Conservation (phyloP, 35 echinoderm and acorn worm species). For the Heliocidaris erythrogramma region DNA sequence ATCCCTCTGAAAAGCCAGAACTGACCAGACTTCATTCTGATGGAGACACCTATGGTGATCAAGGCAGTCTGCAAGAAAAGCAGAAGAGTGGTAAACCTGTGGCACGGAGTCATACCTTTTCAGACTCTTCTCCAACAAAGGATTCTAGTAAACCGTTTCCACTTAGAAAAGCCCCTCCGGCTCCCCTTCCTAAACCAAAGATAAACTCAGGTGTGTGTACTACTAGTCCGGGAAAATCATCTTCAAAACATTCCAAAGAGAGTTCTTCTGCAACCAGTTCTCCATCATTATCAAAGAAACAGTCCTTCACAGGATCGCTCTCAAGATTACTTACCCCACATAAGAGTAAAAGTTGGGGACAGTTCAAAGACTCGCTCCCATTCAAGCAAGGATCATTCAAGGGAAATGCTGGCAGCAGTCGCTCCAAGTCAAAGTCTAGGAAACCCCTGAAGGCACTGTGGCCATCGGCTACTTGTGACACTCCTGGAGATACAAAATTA, state of each 20-base stretch:
- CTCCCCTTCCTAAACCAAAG: slow-evolving; percentile 75
- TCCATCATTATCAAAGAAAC: slow-evolving; percentile 14
- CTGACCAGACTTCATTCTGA: slow-evolving; percentile 9
- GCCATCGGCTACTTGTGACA: slow-evolving; percentile 27
- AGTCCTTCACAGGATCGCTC: slow-evolving; percentile 20
- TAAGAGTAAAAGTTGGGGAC: slow-evolving; percentile 26
- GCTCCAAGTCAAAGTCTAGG: slow-evolving; percentile 34
- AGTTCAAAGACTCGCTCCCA: slow-evolving; percentile 27
- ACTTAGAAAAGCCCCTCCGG: slow-evolving; percentile 63
- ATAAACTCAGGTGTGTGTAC: not conserved
- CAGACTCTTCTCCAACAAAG: slow-evolving; percentile 36
- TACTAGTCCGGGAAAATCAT: not conserved
- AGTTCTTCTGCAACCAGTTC: slow-evolving; percentile 9
- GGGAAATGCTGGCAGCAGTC: not conserved
- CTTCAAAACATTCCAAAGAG: not conserved
- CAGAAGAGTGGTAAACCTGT: slow-evolving; percentile 35
- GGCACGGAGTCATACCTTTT: slow-evolving; percentile 67
- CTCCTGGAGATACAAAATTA: not conserved
- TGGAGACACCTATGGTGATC: not conserved
- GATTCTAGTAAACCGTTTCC: slow-evolving; percentile 29
- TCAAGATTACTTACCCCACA: slow-evolving; percentile 4
- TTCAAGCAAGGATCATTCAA: slow-evolving; percentile 39
- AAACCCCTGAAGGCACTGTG: slow-evolving; percentile 38
- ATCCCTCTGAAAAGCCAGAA: not conserved
- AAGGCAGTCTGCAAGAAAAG: not conserved